Evolutionary conservation across 1,140 invertebrate species (phyloP).

Genomic region (Bombus pyrosoma): DNA sequence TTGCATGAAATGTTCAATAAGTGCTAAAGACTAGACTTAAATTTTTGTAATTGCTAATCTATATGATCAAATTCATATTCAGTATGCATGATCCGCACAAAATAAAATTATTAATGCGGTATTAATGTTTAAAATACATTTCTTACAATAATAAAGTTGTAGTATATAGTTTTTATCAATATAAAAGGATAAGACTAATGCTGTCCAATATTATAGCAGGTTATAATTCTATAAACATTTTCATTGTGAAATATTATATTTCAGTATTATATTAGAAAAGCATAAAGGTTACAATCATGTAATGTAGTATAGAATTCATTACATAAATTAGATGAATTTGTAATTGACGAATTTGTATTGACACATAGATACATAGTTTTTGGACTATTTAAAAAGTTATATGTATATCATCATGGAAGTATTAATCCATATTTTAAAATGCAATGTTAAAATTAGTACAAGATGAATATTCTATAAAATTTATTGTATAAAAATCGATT

Average conservation of each 20-base stretch:
- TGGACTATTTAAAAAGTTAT: neutral
- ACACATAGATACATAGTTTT: neutral
- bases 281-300: neutral
- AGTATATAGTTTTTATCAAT: neutral
- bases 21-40: neutral
- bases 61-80: neutral
- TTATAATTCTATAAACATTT: neutral
- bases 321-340: neutral
- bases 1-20: conserved; percentile 31
- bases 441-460: neutral
- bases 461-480: neutral
- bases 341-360: neutral
- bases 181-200: neutral
- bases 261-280: neutral
- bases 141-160: neutral
- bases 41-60: neutral
- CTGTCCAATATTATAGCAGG: neutral
- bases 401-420: neutral
- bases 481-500: neutral
- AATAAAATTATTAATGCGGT: neutral
- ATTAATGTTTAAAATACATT: neutral
- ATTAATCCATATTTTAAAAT: neutral
- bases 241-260: neutral
- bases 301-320: neutral
- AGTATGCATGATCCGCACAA: conserved; percentile 16